Evolutionary conservation across 1,140 invertebrate species (phyloP).

Genomic region (Brachionus calyciflorus): DNA sequence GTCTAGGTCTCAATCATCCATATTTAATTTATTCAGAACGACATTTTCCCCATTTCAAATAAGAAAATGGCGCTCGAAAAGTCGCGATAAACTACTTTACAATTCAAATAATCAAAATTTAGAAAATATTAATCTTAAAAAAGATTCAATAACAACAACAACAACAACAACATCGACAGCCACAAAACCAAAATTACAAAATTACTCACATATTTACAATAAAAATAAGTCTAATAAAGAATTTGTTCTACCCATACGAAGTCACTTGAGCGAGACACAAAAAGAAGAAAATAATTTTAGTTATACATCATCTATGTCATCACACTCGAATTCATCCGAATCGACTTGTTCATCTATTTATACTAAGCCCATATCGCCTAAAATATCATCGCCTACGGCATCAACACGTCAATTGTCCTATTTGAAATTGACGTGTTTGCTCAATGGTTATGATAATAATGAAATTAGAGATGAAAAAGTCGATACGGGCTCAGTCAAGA

Average conservation of each 20-base stretch:
- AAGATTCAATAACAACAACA: no score
- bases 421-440: conserved; percentile 13
- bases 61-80: conserved; percentile 32
- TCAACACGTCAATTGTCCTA: conserved; percentile 33
- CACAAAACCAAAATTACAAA: no score
- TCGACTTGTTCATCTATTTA: neutral
- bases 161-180: no score
- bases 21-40: conserved; percentile 21
- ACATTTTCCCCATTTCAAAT: conserved; percentile 37
- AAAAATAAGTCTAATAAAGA: neutral
- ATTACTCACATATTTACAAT: neutral
- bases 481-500: neutral
- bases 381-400: neutral
- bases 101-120: neutral
- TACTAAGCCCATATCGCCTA: no score
- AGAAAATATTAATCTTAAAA: no score
- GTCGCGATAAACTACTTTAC: conserved; percentile 28
- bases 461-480: neutral
- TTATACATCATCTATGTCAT: conserved; percentile 12
- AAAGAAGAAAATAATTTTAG: conserved; percentile 14
- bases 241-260: neutral
- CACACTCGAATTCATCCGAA: neutral
- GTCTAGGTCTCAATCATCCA: conserved; percentile 40
- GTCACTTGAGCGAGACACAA: neutral
- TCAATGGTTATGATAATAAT: conserved; percentile 27